A percentile compares a stretch with the other conserved stretches of the same genome.
Conservation (phyloP, 2,797 vertebrate species). For the Paratrypauchen microcephalus region DNA sequence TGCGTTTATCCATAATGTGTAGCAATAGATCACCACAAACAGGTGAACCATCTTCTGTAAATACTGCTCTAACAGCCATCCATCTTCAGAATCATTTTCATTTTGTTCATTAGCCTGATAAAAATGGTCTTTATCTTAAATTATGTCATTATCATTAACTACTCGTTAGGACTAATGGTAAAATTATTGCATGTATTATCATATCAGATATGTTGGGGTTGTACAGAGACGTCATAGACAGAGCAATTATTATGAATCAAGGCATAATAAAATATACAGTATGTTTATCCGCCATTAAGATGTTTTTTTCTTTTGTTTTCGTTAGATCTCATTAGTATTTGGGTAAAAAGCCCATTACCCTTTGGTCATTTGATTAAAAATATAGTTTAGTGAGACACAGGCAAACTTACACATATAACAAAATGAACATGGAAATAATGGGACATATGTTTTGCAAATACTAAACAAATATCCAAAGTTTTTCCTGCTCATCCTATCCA, state of each 20-base stretch:
- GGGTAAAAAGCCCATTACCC: background rate
- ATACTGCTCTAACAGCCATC: background rate
- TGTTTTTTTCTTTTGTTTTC: background rate
- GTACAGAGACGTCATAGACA: background rate
- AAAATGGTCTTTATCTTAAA: conserved; percentile 7
- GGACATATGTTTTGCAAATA: background rate
- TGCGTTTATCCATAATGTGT: background rate
- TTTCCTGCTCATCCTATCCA: background rate
- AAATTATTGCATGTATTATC: conserved; percentile 12
- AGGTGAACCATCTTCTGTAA: background rate
- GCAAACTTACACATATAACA: background rate
- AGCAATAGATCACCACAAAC: background rate
- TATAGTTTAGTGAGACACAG: background rate
- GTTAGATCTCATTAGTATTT: background rate
- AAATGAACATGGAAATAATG: background rate
- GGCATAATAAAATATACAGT: background rate
- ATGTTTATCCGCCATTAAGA: background rate
- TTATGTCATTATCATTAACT: conserved; percentile 13
- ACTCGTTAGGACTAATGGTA: conserved; percentile 8
- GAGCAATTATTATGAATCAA: background rate
- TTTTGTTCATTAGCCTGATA: conserved; percentile 5
- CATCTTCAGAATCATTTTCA: background rate
- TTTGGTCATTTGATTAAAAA: background rate
- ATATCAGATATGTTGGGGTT: conserved; percentile 1
- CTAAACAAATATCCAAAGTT: conserved; percentile 13